Base-by-base conservation (phyloP, 2,113 vertebrate genomes). In the Alces alces region DNA sequence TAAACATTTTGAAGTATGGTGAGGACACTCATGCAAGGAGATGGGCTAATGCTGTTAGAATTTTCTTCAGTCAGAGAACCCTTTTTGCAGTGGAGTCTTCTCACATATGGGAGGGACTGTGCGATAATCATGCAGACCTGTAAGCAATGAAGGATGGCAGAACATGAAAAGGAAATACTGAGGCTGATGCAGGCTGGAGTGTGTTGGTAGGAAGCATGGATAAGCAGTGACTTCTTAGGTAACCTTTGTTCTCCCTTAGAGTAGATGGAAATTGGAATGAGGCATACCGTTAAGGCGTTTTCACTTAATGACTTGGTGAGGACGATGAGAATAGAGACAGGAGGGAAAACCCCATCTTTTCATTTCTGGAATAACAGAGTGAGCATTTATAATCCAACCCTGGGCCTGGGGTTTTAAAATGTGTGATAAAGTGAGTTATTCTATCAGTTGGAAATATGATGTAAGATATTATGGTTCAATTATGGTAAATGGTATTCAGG, bases 361-460 rank as follows among this genome's bases (percentile, higher is more conserved):
- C 33, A 91, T 93, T 97, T 97, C 76, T 95, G 43, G 88, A 87
- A 60, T 70, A 95, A 58, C 10, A 96, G 39, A 23, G 33, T 66
- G 33, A 96, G 30, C 57, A 61, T 52, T 96, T 95, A 85, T 92
- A 64, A 57, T 84, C n/a, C 16, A 92, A 57, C 27, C 14, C 60
- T 80, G 80, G 54, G 5, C 2, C 73, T 97, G 84, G 57, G 7
- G 2, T 89, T 97, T 86, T 60, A 86, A 97, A 47, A 50, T 95
- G 52, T 86, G 4, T 2, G 79, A 52, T 97, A 89, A 93, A 92
- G 8, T 27, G 4, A 84, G 19, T 96, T 89, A 78, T 61, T 83
- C 3, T 70, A 9, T 95, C n/a, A 7, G 21, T 66, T 33, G 6
- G 39, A 54, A 93, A 95, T 95, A 64, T 36, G 28, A 25, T 57